Evolutionary conservation across 2,888 invertebrate genomes (phyloP), one percentile per base, ranked within the genome.

Genomic region (Salticus scenicus): DNA sequence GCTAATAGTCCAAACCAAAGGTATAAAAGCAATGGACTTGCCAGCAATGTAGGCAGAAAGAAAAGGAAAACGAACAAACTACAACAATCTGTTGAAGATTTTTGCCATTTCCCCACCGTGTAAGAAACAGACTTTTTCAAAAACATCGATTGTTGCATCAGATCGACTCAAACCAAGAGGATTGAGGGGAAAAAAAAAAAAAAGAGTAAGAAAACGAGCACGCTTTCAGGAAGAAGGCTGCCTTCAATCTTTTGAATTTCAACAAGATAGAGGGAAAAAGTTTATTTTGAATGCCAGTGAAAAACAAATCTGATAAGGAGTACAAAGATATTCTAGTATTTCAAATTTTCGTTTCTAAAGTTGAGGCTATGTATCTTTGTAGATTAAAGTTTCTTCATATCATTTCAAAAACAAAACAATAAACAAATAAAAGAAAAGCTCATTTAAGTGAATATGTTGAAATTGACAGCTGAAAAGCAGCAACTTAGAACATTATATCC

Each of bases 211-310:
- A 73, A 42, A 73, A 47, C 37, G 76, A 82, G 76, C 51, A 77
- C 20, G 63, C 57, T 37, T 71, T n/a, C 70, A 67, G 31, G 14
- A 64, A 42, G 63, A 27, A 27, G 42, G 37, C 63, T 74, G 74
- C 81, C 70, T 76, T 66, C 57, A 57, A 72, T 72, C 76, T 42
- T 83, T 83, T 83, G 77, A 83, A 83, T 83, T 77, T 83, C 83
- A 83, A 83, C 83, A 83, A 83, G 71, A 83, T 83, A 63, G 73
- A 73, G 77, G n/a, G n/a, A 83, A 73, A 83, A 83, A 67, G 67
- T 77, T 77, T 83, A 76, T 83, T 83, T 83, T 77, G 66, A 73
- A 77, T 83, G 67, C 67, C 66, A 69, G 81, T 33, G 66, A 31
- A 66, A 20, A 72, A 71, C 37, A 63, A 63, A 70, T 28, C 33